Base-by-base conservation (phyloP, 23 tunicate species). In the Halocynthia roretzi region DNA sequence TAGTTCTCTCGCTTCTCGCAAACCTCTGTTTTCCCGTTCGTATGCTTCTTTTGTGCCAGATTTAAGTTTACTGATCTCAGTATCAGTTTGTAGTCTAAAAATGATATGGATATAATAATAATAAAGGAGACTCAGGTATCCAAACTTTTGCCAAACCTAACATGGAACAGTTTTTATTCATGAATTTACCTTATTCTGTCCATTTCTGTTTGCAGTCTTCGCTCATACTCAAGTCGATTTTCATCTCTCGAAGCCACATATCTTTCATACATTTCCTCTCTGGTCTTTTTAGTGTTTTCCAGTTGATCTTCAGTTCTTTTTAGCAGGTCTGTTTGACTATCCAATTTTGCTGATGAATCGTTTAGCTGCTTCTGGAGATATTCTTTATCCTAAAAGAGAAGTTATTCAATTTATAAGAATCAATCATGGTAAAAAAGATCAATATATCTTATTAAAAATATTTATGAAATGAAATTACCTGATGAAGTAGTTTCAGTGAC, bases 241-340 rank as follows among this genome's bases (percentile, higher is more conserved):
- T 90, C 90, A 52, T 90, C 97, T 67, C 97, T 71, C 5, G 97
- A 85, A 19, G 89, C 74, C 7, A 86, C 97, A 72, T 90, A 90
- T 61, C 77, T 85, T 52, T 85, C 90, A 55, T 90, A 90, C 10
- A 91, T 65, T 58, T 86, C 97, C 61, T 91, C 91, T 63, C 91
- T 50, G 7, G 88, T 72, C 9, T 51, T 52, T 67, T 91, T 91
- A 4, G 84, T 78, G 8, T 66, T 74, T 67, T 91, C 97, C 87
- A 91, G 58, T 70, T 91, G 91, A 54, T 82, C 78, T 56, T 91
- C 85, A 6, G 91, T 75, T 18, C 90, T 78, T 64, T 61, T 77
- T 6, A 91, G 77, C 61, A 48, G 40, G 40, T 91, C 97, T 72
- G 90, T 78, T 8, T 68, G 20, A 4, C 63, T 85, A 64, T 91